phyloP scores from a whole-genome alignment of 2,797 vertebrate species.

The Erethizon dorsatum region DNA sequence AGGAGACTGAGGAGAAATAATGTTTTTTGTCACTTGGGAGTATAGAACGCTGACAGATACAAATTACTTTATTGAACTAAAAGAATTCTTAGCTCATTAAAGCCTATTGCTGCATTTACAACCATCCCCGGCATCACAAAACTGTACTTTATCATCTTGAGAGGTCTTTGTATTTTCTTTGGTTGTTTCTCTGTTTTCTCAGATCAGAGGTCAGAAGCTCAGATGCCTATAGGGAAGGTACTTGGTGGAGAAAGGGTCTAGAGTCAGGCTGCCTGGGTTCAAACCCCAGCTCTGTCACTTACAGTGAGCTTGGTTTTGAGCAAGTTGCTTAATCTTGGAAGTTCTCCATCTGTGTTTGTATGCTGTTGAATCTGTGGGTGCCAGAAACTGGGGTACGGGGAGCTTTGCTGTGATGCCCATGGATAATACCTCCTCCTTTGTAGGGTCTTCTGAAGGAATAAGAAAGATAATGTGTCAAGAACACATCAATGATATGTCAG shows the following conservation, averaged over 20 bases:
- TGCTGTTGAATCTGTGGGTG: neutral
- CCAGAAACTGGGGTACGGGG: neutral
- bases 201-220: slow-evolving; percentile 5
- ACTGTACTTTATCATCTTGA: slow-evolving; percentile 2
- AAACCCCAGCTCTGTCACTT: neutral
- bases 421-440: neutral
- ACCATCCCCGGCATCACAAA: neutral
- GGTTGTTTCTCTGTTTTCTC: neutral
- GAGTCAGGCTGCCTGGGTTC: neutral
- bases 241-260: neutral
- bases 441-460: neutral
- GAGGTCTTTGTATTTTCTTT: slow-evolving; percentile 40
- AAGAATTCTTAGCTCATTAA: slow-evolving; percentile 69
- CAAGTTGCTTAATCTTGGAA: neutral
- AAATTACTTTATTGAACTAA: slow-evolving; percentile 43
- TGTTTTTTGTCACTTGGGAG: slow-evolving; percentile 55
- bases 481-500: neutral
- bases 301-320: neutral
- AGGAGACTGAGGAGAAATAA: neutral
- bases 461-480: neutral
- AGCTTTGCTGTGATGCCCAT: neutral
- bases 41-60: neutral
- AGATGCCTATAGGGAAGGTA: neutral
- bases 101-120: slow-evolving; percentile 41
- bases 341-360: neutral